A percentile compares a stretch with the other conserved stretches of the same genome.
These are phyloP conservation scores for Sarcophaga bullata DNA, from an alignment of 1,140 invertebrate genomes.

Conservation along the genomic window DNA sequence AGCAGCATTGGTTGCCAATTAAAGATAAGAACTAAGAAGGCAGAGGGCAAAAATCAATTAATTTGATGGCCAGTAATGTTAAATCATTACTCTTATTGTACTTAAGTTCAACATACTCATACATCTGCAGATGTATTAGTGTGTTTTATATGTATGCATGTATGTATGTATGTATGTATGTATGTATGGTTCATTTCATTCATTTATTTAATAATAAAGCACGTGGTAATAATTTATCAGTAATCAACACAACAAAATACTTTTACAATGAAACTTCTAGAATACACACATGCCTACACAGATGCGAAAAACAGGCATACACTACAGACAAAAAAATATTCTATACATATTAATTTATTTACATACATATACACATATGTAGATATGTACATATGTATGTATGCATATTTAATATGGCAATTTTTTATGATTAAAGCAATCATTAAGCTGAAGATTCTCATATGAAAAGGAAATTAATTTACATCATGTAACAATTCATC, in stretches of 20 bases:
- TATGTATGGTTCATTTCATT: neutral
- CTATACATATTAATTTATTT: neutral
- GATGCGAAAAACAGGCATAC: neutral
- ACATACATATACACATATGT: neutral
- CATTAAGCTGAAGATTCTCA: slow-evolving; percentile 34
- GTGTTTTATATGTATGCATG: neutral
- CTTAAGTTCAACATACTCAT: neutral
- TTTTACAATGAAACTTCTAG: neutral
- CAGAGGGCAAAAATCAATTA: neutral
- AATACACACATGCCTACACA: neutral
- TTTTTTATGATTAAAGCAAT: slow-evolving; percentile 22
- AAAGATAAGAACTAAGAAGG: neutral
- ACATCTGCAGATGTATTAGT: neutral
- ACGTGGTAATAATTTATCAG: neutral
- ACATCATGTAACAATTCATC: slow-evolving; percentile 39
- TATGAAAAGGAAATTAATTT: slow-evolving; percentile 40
- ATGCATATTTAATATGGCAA: neutral
- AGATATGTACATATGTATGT: too few relatives aligned
- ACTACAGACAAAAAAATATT: neutral
- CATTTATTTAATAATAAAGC: slow-evolving; percentile 5
- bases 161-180: neutral
- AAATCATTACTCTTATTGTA: slow-evolving; percentile 1
- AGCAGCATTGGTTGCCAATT: neutral
- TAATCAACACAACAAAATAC: slow-evolving; percentile 14
- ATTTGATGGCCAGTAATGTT: neutral